Conservation (phyloP, 23 tunicate species). For the Clavelina lepadiformis region DNA sequence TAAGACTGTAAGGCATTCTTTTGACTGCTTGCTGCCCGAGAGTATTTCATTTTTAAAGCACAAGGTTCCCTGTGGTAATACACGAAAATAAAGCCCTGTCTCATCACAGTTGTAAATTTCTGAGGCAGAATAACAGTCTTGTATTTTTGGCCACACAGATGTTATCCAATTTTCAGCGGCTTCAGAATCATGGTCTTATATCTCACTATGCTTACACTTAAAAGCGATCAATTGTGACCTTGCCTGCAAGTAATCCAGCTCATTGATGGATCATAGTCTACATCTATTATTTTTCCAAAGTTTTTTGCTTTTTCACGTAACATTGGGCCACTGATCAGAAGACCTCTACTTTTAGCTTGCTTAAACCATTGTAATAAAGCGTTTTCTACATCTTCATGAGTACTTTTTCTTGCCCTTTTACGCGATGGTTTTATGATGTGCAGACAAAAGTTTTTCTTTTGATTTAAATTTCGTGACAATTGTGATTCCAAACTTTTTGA, state of each 20-base stretch:
- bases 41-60: conserved; percentile 20
- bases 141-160: conserved; percentile 19
- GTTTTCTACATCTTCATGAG: conserved; percentile 19
- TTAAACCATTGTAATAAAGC: conserved; percentile 17
- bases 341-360: conserved; percentile 26
- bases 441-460: conserved; percentile 10
- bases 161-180: conserved; percentile 28
- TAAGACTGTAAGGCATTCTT: conserved; percentile 15
- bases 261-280: conserved; percentile 6
- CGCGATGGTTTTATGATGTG: conserved; percentile 20
- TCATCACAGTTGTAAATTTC: conserved; percentile 21
- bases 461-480: conserved; percentile 15
- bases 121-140: background rate
- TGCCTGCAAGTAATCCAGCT: conserved; percentile 15
- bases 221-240: no score
- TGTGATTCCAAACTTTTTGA: no score
- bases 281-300: conserved; percentile 4
- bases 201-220: conserved; percentile 24
- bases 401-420: conserved; percentile 13
- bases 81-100: conserved; percentile 8
- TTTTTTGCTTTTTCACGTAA: conserved; percentile 22
- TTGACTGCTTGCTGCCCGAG: conserved; percentile 15
- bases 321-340: conserved; percentile 28
- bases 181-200: conserved; percentile 20
- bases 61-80: conserved; percentile 23